Evolutionary conservation across 2,797 vertebrate species (phyloP), one percentile per base, ranked within the genome.

Genomic region (Erpetoichthys calabaricus): DNA sequence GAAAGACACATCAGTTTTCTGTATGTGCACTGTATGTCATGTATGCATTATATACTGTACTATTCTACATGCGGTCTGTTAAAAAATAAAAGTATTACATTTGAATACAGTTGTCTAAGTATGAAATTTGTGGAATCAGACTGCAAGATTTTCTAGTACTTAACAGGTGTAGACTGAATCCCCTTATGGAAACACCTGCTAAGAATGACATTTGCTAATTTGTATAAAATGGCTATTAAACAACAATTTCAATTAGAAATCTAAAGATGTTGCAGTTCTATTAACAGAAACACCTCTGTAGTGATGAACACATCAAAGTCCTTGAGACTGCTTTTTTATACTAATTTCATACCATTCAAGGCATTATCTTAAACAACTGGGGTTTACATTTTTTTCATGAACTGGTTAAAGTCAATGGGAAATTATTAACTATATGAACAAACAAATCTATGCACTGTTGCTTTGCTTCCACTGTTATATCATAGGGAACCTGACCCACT

Each of bases 121-220:
- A 25, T 25, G 25, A 25, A 25, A 2, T 25, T 25, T 25, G 25
- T 25, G 25, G 25, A 25, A 25, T 25, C 25, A 25, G 25, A 25
- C 25, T 25, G 25, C 25, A 25, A 25, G 25, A 25, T 25, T 25
- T 25, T 25, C 25, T 25, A 72, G 67, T 70, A 77, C 80, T 73
- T 81, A 77, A 73, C 75, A 79, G 77, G 78, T 84, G 79, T 73
- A 69, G 70, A 73, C 64, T 74, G 58, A 80, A 80, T 75, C 75
- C 79, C 74, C 78, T 65, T 63, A 77, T 75, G 80, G 73, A 83
- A 84, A 81, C 75, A 85, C 71, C 74, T 74, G 75, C 68, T 67
- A 63, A 78, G 75, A 74, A 73, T 75, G 80, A 77, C 82, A 83
- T 81, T 83, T 81, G 72, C 78, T 81, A 75, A 80, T 70, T 75